Evolutionary conservation across 2,888 invertebrate genomes (phyloP).

Genomic region (Prosopocoilus inquinatus): DNA sequence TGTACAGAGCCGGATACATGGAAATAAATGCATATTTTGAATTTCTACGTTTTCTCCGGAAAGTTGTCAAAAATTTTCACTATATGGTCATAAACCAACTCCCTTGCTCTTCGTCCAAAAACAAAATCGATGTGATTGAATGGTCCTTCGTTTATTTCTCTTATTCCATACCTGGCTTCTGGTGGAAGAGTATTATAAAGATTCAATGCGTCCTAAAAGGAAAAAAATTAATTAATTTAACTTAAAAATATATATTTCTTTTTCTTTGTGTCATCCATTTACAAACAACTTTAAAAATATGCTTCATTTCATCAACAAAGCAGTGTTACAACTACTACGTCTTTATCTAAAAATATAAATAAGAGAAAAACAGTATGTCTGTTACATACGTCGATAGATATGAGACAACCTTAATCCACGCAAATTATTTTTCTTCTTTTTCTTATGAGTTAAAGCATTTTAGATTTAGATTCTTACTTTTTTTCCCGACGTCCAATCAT

Average conservation of each 20-base stretch:
- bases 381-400: neutral
- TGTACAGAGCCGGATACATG: no score
- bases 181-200: constrained; percentile 42
- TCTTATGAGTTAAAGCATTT: neutral
- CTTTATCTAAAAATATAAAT: no score
- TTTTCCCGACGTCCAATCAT: constrained; percentile 61
- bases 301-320: no score
- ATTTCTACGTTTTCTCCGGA: constrained; percentile 13
- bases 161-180: constrained; percentile 38
- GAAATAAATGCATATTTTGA: no score
- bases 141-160: constrained; percentile 39
- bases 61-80: constrained; percentile 23
- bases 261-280: no score
- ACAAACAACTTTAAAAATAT: no score
- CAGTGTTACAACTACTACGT: no score
- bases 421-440: neutral
- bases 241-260: no score
- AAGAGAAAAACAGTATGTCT: no score
- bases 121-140: constrained; percentile 50
- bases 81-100: constrained; percentile 38
- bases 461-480: constrained; percentile 45
- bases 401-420: neutral
- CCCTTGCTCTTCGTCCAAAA: constrained; percentile 42
- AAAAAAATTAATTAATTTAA: neutral
- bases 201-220: constrained; percentile 45